Conservation (phyloP, 2,797 vertebrate species). For the Rhinatrema bivittatum region DNA sequence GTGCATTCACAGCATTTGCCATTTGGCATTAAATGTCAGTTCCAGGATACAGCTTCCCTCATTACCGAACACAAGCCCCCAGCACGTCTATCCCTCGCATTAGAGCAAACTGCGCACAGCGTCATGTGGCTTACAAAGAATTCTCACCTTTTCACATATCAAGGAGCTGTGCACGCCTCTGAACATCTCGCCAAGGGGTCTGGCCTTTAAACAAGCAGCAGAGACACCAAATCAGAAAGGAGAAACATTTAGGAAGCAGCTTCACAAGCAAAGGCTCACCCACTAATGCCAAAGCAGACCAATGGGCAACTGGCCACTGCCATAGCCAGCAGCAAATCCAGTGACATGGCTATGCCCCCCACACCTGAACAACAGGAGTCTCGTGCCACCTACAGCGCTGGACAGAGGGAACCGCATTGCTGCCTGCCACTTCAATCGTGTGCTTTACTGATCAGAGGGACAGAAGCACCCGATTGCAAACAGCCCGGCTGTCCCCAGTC, state of each 20-base stretch:
- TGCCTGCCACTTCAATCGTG: no score
- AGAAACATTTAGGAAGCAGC: constrained; percentile 40
- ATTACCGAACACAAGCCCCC: constrained; percentile 62
- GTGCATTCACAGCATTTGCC: constrained; percentile 37
- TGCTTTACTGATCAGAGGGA: no score
- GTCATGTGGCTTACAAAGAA: constrained; percentile 46
- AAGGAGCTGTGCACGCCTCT: constrained; percentile 38
- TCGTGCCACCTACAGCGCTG: no score
- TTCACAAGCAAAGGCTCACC: no score
- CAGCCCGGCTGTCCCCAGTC: no score
- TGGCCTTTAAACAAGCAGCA: constrained; percentile 50
- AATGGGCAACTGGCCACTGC: no score
- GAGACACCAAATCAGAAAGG: constrained; percentile 21
- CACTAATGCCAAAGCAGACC: no score
- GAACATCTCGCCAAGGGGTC: constrained; percentile 34
- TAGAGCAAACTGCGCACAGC: constrained; percentile 43
- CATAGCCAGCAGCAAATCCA: no score
- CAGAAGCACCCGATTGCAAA: no score
- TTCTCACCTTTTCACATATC: constrained; percentile 58
- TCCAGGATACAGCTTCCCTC: constrained; percentile 62
- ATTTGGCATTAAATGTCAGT: constrained; percentile 79
- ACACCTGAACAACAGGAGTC: no score
- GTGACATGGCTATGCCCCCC: no score
- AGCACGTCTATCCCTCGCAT: constrained; percentile 38
- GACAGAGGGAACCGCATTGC: no score